Evolutionary conservation across 1,140 invertebrate genomes (phyloP), one percentile per base, ranked within the genome.

Genomic region (Conus ventricosus): DNA sequence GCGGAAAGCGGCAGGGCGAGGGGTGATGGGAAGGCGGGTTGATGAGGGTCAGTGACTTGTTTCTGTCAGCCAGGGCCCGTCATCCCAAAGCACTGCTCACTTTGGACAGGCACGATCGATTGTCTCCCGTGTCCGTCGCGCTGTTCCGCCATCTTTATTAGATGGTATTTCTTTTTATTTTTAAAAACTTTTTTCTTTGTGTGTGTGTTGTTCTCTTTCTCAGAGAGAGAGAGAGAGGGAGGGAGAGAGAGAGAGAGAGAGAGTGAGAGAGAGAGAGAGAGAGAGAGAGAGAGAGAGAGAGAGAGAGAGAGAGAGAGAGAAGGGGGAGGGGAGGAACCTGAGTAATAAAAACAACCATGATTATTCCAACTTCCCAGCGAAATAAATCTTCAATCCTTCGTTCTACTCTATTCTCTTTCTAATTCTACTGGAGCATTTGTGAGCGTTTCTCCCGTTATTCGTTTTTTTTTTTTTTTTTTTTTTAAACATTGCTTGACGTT

Each of bases 21-120:
- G 55, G 83, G 83, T 60, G 55, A 25, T 25, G 55, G 53, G 15
- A 27, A 15, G 60, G 11, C 23, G 39, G 55, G 23, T 60, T 60
- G 60, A 67, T 63, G 83, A 63, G 83, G 55, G 55, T 84, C 83
- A 6, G 83, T 13, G 83, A 27, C 27, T 81, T 54, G 80, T 54
- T 54, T 81, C 80, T 51, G 27, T 54, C 54, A 20, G 60, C 60
- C 60, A 63, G 60, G 60, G 60, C 60, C 60, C 60, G 60, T 63
- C 60, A 63, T 20, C 60, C 60, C 17, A 11, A 63, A 63, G 60
- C 60, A 13, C 60, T 63, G 60, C 60, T 71, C 67, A n/a, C 67
- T 71, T 71, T 71, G 67, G 67, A 71, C 67, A 23, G 67, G 11
- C 11, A 6, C 67, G 20, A 71, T 71, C 67, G 67, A 71, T 71